phyloP scores from a whole-genome alignment of 2,888 invertebrate genomes.

The Myopa tessellatipennis region DNA sequence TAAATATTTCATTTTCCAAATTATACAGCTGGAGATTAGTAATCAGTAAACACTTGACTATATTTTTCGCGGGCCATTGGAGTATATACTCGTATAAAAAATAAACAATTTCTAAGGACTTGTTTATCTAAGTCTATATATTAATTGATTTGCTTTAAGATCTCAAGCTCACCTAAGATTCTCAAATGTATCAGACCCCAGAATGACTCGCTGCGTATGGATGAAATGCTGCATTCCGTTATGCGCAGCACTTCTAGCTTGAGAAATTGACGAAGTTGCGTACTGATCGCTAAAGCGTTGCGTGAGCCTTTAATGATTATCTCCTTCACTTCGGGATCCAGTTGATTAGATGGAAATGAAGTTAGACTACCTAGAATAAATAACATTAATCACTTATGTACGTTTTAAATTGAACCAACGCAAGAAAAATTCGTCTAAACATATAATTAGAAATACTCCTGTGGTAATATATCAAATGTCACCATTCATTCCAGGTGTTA shows the following conservation, averaged over 20 bases:
- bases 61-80: too few species aligned
- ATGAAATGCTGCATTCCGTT: slow-evolving; percentile 78
- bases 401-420: too few species aligned
- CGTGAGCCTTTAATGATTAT: slow-evolving; percentile 77
- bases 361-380: slow-evolving; percentile 72
- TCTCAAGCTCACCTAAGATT: slow-evolving; percentile 64
- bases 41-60: too few species aligned
- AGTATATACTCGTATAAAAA: too few species aligned
- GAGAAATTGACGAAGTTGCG: slow-evolving; percentile 74
- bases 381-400: background rate
- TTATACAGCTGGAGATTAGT: too few species aligned
- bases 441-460: too few species aligned
- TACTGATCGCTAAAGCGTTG: slow-evolving; percentile 78
- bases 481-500: too few species aligned
- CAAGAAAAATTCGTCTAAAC: too few species aligned
- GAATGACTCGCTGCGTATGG: slow-evolving; percentile 82
- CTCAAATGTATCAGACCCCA: slow-evolving; percentile 79
- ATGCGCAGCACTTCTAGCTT: slow-evolving; percentile 79
- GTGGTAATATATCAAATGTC: too few species aligned
- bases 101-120: too few species aligned
- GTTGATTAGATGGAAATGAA: slow-evolving; percentile 74
- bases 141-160: background rate
- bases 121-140: too few species aligned
- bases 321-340: slow-evolving; percentile 75
- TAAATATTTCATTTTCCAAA: too few species aligned